phyloP scores from a whole-genome alignment of 2,113 vertebrate species.

The Struthio camelus region DNA sequence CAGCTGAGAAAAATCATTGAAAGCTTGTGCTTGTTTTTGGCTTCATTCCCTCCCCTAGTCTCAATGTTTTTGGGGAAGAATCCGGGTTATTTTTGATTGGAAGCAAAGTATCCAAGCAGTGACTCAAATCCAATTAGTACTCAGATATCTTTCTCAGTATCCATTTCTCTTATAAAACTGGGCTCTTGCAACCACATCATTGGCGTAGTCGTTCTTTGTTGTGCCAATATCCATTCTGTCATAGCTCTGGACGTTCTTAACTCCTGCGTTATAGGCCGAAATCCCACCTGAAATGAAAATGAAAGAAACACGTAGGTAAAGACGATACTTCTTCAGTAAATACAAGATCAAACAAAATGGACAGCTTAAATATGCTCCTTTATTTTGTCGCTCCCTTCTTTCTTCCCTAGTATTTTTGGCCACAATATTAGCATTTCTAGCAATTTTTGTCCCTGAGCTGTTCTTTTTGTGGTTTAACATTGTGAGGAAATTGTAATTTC shows the following conservation, averaged over 20 bases:
- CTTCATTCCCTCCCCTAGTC: neutral
- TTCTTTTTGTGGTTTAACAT: neutral
- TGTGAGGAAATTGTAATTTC: neutral
- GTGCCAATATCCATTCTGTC: slow-evolving; percentile 25
- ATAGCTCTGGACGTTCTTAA: neutral
- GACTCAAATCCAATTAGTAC: neutral
- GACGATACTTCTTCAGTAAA: neutral
- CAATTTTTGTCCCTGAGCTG: neutral
- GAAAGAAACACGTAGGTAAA: neutral
- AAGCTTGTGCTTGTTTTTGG: neutral
- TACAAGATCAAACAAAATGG: neutral
- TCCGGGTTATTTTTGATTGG: neutral
- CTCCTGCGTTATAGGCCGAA: slow-evolving; percentile 61
- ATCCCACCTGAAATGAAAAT: slow-evolving; percentile 41
- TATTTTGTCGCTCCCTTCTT: neutral
- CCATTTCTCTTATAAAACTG: slow-evolving; percentile 52
- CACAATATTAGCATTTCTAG: neutral
- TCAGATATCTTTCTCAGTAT: neutral
- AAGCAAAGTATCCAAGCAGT: neutral
- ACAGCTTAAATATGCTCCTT: neutral
- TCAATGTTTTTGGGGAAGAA: neutral
- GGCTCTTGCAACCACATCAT: slow-evolving; percentile 44
- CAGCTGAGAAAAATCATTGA: neutral
- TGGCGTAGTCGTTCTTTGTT: slow-evolving; percentile 45
- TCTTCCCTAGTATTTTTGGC: neutral